Evolutionary conservation across 35 echinoderm and acorn worm genomes (phyloP), one percentile per base, ranked within the genome.

Genomic region (Apostichopus japonicus): DNA sequence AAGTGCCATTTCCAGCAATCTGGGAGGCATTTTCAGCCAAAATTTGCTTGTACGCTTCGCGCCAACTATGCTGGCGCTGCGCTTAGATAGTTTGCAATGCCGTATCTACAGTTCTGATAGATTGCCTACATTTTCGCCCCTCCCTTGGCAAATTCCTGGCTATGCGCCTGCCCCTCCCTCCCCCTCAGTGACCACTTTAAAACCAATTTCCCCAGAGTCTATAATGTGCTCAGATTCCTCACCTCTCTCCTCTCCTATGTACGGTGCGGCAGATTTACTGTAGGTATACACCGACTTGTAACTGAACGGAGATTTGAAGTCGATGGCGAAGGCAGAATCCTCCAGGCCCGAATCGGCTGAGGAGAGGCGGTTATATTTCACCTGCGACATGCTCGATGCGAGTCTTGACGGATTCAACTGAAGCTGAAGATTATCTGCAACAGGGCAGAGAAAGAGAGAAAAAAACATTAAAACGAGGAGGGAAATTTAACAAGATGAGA

Each of bases 311-410:
- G 90, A 91, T 15, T 73, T 77, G 73, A 91, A 91, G 76, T 91
- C 90, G 15, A 91, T 91, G 13, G 90, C 77, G 24, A 91, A 91
- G 16, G 90, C 78, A 5, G 87, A 90, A 53, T 91, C 90, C 55
- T 78, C 90, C 14, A 91, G 90, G 90, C 90, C 90, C 5, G 90
- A 91, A 53, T 91, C 90, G 17, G 72, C 90, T 10, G 90, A 78
- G 57, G 90, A 79, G 76, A 91, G 90, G 22, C 90, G 71, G 76
- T 91, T 91, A 73, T 91, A 91, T 91, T 91, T 91, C 72, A 91
- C 77, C 72, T 91, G 90, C 52, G 90, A 91, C 86, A 89, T 89
- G 7, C 61, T 89, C 22, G 23, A 61, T 16, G 44, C 11, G 11
- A 89, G 86, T 73, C 67, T 67, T 67, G 59, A 89, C 10, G 86